Percentiles rank a stretch among this genome's conserved stretches.
Conservation (phyloP, 2,113 vertebrate genomes). For the Barnardius zonarius region DNA sequence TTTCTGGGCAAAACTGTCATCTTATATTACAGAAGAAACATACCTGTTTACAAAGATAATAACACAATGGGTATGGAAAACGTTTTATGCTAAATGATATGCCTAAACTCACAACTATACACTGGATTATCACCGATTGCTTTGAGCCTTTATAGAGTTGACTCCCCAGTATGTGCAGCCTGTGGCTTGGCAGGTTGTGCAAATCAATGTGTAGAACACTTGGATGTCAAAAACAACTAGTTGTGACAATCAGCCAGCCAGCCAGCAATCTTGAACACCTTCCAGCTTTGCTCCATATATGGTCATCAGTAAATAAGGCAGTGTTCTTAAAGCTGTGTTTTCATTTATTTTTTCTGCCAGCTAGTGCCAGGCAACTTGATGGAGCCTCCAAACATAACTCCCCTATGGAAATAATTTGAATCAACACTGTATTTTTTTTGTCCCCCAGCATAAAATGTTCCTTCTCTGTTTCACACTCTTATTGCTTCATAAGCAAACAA, state of each 20-base stretch:
- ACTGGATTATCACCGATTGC: neutral
- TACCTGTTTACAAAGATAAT: neutral
- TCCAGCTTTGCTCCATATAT: conserved; percentile 53
- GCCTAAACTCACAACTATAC: neutral
- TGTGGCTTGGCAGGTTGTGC: neutral
- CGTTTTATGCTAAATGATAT: neutral
- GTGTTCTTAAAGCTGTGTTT: conserved; percentile 32
- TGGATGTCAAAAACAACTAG: conserved; percentile 41
- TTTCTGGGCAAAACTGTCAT: neutral
- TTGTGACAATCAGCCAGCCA: conserved; percentile 32
- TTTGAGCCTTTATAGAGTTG: neutral
- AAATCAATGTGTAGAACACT: neutral
- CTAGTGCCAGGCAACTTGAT: conserved; percentile 47
- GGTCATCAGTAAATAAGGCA: conserved; percentile 44
- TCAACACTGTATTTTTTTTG: neutral
- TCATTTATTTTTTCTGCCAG: conserved; percentile 48
- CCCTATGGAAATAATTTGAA: conserved; percentile 4
- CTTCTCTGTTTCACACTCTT: neutral
- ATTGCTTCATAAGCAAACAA: neutral
- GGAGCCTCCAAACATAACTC: neutral
- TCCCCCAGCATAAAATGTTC: neutral
- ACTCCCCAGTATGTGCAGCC: neutral
- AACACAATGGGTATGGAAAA: neutral
- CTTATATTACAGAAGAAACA: neutral
- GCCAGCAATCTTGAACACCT: conserved; percentile 4